A percentile compares a stretch with the other conserved stretches of the same genome.
Evolutionary conservation across 2,888 invertebrate species (phyloP).

Genomic region (Nomada ruficornis): DNA sequence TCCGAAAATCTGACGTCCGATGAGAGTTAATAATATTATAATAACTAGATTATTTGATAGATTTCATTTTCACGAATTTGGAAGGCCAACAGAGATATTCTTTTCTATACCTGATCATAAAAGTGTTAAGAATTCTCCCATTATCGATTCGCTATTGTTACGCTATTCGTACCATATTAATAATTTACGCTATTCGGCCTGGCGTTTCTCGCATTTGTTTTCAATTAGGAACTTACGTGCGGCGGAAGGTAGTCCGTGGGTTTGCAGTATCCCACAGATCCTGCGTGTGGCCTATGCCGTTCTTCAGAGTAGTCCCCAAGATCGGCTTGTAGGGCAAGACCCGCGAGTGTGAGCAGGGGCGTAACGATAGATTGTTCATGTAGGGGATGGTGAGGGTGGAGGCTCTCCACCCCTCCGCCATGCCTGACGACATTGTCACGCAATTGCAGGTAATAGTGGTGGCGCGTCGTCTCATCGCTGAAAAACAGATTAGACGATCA

Average conservation of each 20-base stretch:
- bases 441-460: conserved; percentile 97
- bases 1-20: too few relatives aligned
- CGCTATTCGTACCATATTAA: too few relatives aligned
- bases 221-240: conserved; percentile 83
- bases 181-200: too few relatives aligned
- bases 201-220: background rate
- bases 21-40: too few relatives aligned
- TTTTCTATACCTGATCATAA: too few relatives aligned
- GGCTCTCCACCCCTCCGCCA: conserved; percentile 83
- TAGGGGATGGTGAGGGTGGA: conserved; percentile 82
- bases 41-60: too few relatives aligned
- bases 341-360: conserved; percentile 92
- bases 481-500: conserved; percentile 49
- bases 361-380: conserved; percentile 88
- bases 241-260: conserved; percentile 94
- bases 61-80: too few relatives aligned
- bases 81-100: too few relatives aligned
- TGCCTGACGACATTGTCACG: conserved; percentile 91
- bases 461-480: conserved; percentile 95
- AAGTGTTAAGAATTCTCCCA: background rate
- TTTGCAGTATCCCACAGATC: conserved; percentile 88
- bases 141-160: too few relatives aligned
- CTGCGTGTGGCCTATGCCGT: conserved; percentile 80
- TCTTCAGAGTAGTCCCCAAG: conserved; percentile 91
- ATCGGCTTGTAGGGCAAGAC: conserved; percentile 96